phyloP scores from a whole-genome alignment of 1,140 invertebrate genomes.

The Solenopsis invicta region DNA sequence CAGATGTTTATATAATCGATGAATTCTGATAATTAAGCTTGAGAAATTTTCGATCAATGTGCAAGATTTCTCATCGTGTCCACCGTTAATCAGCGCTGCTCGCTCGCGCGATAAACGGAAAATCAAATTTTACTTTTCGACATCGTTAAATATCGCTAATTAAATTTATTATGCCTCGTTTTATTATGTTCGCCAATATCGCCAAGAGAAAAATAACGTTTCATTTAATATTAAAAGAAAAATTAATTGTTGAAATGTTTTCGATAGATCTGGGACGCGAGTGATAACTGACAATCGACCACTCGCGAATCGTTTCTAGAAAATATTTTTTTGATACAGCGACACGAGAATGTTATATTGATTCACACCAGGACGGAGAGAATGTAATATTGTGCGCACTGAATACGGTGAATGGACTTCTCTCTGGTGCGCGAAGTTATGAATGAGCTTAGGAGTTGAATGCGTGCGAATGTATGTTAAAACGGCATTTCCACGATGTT shows the following conservation, averaged over 20 bases:
- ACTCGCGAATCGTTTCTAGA: neutral
- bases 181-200: constrained; percentile 12
- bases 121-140: neutral
- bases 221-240: constrained; percentile 1
- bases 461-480: constrained; percentile 46
- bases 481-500: constrained; percentile 14
- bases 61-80: constrained; percentile 5
- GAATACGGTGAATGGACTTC: constrained; percentile 72
- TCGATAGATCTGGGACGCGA: neutral
- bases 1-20: constrained; percentile 16
- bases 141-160: neutral
- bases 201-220: neutral
- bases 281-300: neutral
- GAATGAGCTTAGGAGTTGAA: constrained; percentile 73
- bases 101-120: neutral
- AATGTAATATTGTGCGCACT: constrained; percentile 48
- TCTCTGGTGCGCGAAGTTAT: constrained; percentile 69
- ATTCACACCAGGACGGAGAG: constrained; percentile 61
- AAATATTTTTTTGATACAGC: constrained; percentile 15
- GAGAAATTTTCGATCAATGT: neutral
- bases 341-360: constrained; percentile 40
- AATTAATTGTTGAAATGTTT: constrained; percentile 14
- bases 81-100: neutral
- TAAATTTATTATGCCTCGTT: neutral
- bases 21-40: constrained; percentile 28